These are phyloP conservation scores for Peromyscus aztecus DNA, from an alignment of 2,797 vertebrate species.

Conservation along the genomic window DNA sequence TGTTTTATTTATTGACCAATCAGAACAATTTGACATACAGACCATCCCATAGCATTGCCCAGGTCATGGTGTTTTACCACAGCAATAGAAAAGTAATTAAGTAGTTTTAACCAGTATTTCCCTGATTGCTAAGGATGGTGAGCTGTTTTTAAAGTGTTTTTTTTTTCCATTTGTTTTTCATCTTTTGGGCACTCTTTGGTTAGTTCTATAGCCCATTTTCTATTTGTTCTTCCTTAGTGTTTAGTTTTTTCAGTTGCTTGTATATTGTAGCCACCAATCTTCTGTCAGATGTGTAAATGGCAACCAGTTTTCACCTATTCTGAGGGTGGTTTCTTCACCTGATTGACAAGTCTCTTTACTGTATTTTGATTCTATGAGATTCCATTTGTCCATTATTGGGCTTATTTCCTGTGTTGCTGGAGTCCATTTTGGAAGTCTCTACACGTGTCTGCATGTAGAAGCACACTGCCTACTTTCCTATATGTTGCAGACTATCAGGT, in stretches of 20 bases:
- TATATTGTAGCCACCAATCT: background rate
- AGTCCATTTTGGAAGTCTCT: background rate
- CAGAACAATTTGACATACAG: too few relatives aligned
- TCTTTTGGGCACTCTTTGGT: background rate
- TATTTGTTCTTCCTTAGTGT: background rate
- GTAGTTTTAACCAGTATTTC: background rate
- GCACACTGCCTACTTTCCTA: background rate
- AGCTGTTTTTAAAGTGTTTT: background rate
- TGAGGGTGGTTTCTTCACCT: background rate
- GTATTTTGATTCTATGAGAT: background rate
- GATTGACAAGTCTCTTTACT: background rate
- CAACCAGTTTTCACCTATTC: too few relatives aligned
- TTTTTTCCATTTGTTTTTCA: background rate
- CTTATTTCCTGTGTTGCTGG: background rate
- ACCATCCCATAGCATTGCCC: too few relatives aligned
- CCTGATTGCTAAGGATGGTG: background rate
- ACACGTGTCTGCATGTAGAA: background rate
- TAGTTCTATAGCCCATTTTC: background rate
- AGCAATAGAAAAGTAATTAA: background rate
- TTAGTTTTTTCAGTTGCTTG: background rate
- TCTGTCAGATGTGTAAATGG: background rate
- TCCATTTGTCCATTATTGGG: background rate
- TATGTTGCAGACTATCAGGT: background rate
- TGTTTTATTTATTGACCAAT: too few relatives aligned
- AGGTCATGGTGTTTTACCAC: background rate